Evolutionary conservation across 2,113 vertebrate species (phyloP), one percentile per base, ranked within the genome.

Genomic region (Oncorhynchus nerka): DNA sequence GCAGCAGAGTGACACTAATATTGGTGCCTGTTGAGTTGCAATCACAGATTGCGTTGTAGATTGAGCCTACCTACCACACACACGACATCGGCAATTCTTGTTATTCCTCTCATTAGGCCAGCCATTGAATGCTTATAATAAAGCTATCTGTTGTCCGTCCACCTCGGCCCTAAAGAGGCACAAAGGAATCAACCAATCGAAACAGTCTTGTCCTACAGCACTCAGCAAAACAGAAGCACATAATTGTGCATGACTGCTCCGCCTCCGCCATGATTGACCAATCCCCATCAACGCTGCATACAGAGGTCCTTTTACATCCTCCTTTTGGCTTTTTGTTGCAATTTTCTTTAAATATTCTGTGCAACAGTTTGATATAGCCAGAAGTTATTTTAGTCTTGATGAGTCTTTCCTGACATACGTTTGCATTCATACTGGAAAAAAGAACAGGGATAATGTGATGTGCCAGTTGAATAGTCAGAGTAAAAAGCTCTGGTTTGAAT

Each of bases 351-450:
- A 24, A 68, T 1, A 24, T 34, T 1, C 5, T 32, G 51, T 76
- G 73, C 71, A 71, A 70, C 79, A 66, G 59, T 62, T 66, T 62
- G 69, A 34, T 15, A 67, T 22, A 77, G 61, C 51, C 19, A 3
- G 30, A 68, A 20, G 34, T 78, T 66, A 86, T 81, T 64, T 98
- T 92, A 99, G 89, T 98, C 97, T 84, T 95, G 94, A 2, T 99
- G 97, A 82, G 84, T 95, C 89, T 99, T 99, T 84, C 97, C 96
- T 84, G 94, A 93, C 67, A 93, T 90, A 77, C 97, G 93, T 89
- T 95, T 97, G 85, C 95, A 94, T 90, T 99, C 97, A 81, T 98
- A 99, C 97, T 99, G 92, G 64, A 74, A 32, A 89, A 55, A 57
- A n/a, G 28, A 20, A 34, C 4, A 90, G 89, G 13, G 19, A 68